Base-by-base conservation (phyloP, 92 coral and sea anemone species). In the Virgularia gustaviana region DNA sequence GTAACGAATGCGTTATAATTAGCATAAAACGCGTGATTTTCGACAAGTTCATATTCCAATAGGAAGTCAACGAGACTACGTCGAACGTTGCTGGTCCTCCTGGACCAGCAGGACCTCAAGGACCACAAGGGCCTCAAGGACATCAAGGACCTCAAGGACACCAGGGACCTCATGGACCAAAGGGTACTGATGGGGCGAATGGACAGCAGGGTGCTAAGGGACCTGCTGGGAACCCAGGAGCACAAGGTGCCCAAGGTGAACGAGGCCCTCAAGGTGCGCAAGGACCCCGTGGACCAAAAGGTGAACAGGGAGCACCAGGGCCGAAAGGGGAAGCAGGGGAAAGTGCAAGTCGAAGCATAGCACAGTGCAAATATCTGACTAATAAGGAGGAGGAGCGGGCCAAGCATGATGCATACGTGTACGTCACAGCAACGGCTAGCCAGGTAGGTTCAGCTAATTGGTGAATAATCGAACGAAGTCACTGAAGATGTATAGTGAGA, bases 211-310 rank as follows among this genome's bases (percentile, higher is more conserved):
- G n/a, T n/a, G n/a, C n/a, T n/a, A n/a, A n/a, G n/a, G n/a, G n/a
- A n/a, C n/a, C n/a, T n/a, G n/a, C 32, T 55, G 62, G 62, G 35
- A 55, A 55, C 35, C 27, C 62, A 2, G 62, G 62, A 1, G 62
- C 62, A 2, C 62, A 55, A 20, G 62, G 62, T 12, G 6, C 62
- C 3, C 62, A 19, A 55, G 62, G 62, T 12, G 35, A 34, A 15
- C 33, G 18, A 57, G 37, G 42, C 19, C 24, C 42, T 27, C 65
- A 59, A 59, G 42, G 65, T 13, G 12, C 38, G 15, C 65, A 7
- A 8, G 65, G 65, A 59, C 18, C 15, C 12, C 12, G 41, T 34
- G 65, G 65, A 7, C 1, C 22, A 20, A 10, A 59, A 44, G 65
- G 65, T 29, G 41, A 24, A 1, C 65, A 44, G 22, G 65, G 65